Evolutionary conservation across 37 sponge, comb jelly and placozoan species (phyloP), one percentile per base, ranked within the genome.

Genomic region (Geodia barretti): DNA sequence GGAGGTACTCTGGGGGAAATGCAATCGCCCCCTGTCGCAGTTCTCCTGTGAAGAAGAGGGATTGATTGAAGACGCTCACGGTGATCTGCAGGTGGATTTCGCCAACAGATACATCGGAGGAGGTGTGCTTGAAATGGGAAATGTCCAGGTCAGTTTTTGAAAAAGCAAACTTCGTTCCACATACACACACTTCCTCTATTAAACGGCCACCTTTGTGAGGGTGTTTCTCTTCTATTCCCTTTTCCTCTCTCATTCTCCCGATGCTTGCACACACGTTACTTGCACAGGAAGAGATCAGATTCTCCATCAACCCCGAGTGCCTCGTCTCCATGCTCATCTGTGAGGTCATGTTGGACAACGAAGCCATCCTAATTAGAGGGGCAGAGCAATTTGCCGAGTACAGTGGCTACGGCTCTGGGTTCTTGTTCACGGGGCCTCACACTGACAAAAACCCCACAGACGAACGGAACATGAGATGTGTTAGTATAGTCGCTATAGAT

Each of bases 81-180:
- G 77, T 0, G n/a, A 33, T 21, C 61, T 93, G 66, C 91, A 94
- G 68, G 91, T 75, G 17, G 95, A 94, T 66, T 94, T 94, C 81
- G 91, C 95, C 17, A 90, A 89, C 61, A 76, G 75, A 26, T 90
- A 84, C 63, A 91, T 94, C 72, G 95, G 95, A 33, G 95, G 95
- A 58, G 95, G 91, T 17, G 95, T 94, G 26, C 69, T 94, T 47
- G 29, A 35, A 4, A 76, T 78, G 54, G 95, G 95, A n/a, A 84
- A 85, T 75, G 92, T 95, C 3, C 92, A 91, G 68, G 90, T 89
- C 62, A 38, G 70, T 79, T 26, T 19, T 66, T 59, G 61, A 59
- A 23, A n/a, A n/a, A n/a, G n/a, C n/a, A n/a, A n/a, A n/a, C n/a
- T n/a, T n/a, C n/a, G n/a, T n/a, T n/a, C n/a, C n/a, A n/a, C n/a